Evolutionary conservation across 2,113 vertebrate genomes (phyloP).

Genomic region (Paedocypris sp.): DNA sequence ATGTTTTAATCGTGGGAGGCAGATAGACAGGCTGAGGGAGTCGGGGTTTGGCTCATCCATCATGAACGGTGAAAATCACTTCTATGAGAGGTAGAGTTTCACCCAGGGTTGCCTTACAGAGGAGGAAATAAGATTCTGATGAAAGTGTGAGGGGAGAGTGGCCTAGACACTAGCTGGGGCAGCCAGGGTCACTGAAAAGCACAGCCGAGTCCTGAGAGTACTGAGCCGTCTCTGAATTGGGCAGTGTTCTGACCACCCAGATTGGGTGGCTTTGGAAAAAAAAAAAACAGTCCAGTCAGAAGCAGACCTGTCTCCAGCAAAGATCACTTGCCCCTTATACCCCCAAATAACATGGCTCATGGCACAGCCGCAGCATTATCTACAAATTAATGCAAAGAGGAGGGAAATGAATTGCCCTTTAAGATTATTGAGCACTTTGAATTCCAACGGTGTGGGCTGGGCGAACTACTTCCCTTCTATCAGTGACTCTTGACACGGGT

Average conservation of each 20-base stretch:
- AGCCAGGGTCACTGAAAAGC: constrained; percentile 63
- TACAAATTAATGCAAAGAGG: constrained; percentile 41
- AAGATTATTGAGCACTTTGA: constrained; percentile 42
- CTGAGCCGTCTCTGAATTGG: constrained; percentile 48
- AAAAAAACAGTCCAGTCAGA: background rate
- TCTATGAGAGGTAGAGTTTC: constrained; percentile 65
- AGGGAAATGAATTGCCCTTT: constrained; percentile 40
- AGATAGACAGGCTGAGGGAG: constrained; percentile 87
- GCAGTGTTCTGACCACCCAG: background rate
- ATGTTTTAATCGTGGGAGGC: constrained; percentile 74
- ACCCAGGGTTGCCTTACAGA: constrained; percentile 65
- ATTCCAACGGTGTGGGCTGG: constrained; percentile 43
- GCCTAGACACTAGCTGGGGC: constrained; percentile 68
- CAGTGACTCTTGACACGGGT: constrained; percentile 45
- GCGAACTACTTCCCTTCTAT: constrained; percentile 41
- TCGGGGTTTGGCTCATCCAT: constrained; percentile 79
- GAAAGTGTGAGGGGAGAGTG: constrained; percentile 78
- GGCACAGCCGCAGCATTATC: constrained; percentile 23
- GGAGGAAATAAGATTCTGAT: constrained; percentile 82
- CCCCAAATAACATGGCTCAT: constrained; percentile 31
- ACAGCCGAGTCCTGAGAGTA: constrained; percentile 66
- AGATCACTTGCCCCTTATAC: constrained; percentile 34
- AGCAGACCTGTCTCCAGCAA: background rate
- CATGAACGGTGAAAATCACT: constrained; percentile 69
- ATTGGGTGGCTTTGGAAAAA: background rate